phyloP scores from a whole-genome alignment of 2,888 invertebrate genomes.

The Marronus borbonicus region DNA sequence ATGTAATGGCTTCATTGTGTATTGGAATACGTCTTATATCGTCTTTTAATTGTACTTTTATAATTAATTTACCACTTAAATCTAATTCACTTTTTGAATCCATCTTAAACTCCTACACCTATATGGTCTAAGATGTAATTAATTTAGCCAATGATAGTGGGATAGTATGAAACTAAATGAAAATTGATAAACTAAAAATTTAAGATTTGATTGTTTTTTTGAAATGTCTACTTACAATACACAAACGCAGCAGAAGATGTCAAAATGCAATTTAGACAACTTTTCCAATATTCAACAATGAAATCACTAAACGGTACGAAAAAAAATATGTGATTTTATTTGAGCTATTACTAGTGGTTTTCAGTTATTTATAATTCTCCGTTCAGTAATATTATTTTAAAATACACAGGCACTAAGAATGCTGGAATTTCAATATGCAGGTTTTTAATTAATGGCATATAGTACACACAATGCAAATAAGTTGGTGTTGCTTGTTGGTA shows the following conservation, averaged over 20 bases:
- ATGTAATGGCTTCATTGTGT: constrained; percentile 82
- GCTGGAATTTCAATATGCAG: too few species aligned
- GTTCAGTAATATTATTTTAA: too few species aligned
- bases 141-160: neutral
- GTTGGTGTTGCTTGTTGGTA: too few species aligned
- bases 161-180: constrained; percentile 6
- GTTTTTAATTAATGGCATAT: too few species aligned
- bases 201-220: constrained; percentile 34
- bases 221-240: constrained; percentile 37
- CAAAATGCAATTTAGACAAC: constrained; percentile 19
- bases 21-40: constrained; percentile 80
- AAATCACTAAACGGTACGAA: neutral
- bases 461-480: too few species aligned
- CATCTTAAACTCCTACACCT: constrained; percentile 59
- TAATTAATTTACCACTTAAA: constrained; percentile 72
- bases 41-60: constrained; percentile 76
- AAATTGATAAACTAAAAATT: constrained; percentile 31
- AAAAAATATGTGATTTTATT: too few species aligned
- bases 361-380: too few species aligned
- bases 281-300: neutral
- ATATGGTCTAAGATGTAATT: neutral
- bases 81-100: constrained; percentile 69
- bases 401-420: too few species aligned
- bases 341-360: too few species aligned
- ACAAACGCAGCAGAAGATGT: constrained; percentile 32